phyloP scores from a whole-genome alignment of 2,888 invertebrate species.

The Plusia festucae region DNA sequence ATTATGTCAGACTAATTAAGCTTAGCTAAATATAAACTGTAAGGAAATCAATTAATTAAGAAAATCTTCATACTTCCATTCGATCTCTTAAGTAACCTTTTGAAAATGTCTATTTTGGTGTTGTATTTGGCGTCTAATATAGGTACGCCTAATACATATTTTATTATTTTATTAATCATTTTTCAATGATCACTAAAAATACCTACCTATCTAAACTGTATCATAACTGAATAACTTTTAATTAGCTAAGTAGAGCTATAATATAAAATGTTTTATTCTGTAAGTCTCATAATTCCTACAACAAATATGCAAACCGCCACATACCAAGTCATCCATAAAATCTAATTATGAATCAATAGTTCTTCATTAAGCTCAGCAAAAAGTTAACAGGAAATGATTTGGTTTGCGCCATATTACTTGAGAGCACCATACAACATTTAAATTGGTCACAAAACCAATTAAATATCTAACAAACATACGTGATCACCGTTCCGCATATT shows the following conservation, averaged over 20 bases:
- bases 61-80: background rate
- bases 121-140: no score
- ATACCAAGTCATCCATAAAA: slow-evolving; percentile 23
- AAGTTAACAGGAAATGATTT: slow-evolving; percentile 69
- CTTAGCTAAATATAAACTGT: no score
- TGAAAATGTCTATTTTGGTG: no score
- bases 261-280: background rate
- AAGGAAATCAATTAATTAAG: background rate
- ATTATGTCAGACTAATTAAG: slow-evolving; percentile 14
- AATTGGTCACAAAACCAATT: slow-evolving; percentile 60
- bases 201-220: background rate
- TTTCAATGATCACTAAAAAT: background rate
- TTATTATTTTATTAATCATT: no score
- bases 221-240: background rate
- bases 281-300: slow-evolving; percentile 17
- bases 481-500: slow-evolving; percentile 58
- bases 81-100: background rate
- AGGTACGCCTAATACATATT: no score
- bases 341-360: slow-evolving; percentile 49
- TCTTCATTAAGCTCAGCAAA: slow-evolving; percentile 60
- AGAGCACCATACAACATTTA: slow-evolving; percentile 50
- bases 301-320: slow-evolving; percentile 22
- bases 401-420: slow-evolving; percentile 61
- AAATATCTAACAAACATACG: slow-evolving; percentile 51
- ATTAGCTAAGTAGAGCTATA: background rate